Conservation (phyloP, 2,797 vertebrate genomes). For the Fratercula arctica region DNA sequence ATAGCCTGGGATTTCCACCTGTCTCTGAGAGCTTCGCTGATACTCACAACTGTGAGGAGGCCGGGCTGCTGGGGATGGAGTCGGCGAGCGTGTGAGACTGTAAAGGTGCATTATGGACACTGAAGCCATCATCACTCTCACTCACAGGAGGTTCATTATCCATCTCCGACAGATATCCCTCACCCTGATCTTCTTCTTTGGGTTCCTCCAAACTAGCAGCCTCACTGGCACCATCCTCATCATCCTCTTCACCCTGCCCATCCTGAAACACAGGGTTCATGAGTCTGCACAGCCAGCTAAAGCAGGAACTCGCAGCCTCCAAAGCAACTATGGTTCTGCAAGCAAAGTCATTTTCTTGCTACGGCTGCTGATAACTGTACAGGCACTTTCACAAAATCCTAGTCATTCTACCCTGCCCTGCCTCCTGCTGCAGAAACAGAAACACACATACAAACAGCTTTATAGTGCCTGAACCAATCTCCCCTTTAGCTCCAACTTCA, state of each 20-base stretch:
- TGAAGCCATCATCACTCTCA: conserved; percentile 95
- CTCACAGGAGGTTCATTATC: conserved; percentile 92
- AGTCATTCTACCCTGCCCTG: background rate
- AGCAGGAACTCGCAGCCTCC: background rate
- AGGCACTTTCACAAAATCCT: background rate
- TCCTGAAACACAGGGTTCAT: conserved; percentile 68
- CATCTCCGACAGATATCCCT: conserved; percentile 90
- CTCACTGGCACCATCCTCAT: conserved; percentile 88
- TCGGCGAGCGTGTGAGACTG: conserved; percentile 91
- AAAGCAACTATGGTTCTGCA: background rate
- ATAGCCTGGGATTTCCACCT: background rate
- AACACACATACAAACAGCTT: background rate
- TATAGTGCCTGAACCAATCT: background rate
- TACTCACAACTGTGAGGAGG: conserved; percentile 98
- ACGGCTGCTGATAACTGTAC: background rate
- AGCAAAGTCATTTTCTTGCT: background rate
- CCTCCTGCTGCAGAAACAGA: background rate
- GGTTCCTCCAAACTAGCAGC: conserved; percentile 87
- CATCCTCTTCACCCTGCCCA: conserved; percentile 89
- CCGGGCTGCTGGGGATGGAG: conserved; percentile 96
- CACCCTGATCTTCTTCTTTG: conserved; percentile 86
- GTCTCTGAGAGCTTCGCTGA: background rate
- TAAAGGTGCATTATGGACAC: conserved; percentile 91
- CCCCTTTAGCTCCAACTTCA: background rate
- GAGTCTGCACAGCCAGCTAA: background rate